Evolutionary conservation across 2,797 vertebrate genomes (phyloP), one percentile per base, ranked within the genome.

Genomic region (Varecia variegata): DNA sequence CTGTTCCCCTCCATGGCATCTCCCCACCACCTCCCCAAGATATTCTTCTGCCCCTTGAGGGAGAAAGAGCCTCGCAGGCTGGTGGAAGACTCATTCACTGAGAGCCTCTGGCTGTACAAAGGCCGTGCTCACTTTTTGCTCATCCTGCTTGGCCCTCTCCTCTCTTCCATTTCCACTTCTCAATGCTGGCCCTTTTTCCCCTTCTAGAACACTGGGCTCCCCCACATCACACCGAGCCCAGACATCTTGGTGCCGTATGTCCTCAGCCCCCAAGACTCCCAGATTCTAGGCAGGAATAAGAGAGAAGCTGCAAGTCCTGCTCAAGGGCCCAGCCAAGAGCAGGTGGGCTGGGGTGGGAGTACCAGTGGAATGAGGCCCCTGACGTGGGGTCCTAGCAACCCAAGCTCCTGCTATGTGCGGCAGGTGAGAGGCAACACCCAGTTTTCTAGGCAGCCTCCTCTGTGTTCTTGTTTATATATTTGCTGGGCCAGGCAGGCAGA

Each of bases 321-420:
- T 68, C 25, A 2, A 68, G 60, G 18, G 27, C 27, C 45, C 38
- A 84, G 50, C 32, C 21, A 32, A n/a, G 27, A 80, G 50, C 30
- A 23, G 4, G 20, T 7, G 27, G 74, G 1, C 12, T 12, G 3
- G n/a, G 17, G 9, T 50, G 40, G 5, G n/a, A 7, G 9, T 50
- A 50, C 25, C 1, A 3, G 52, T 9, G 17, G 6, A 68, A 7
- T 20, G 30, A 93, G 87, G 71, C 11, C 20, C 11, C 20, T n/a
- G 14, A 21, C 1, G 0, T 12, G 18, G 38, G 43, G 4, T 9
- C 56, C 0, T 0, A 32, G 43, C 25, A 32, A 21, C 38, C 2
- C 90, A 71, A n/a, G 38, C 3, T 35, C 7, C 7, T 80, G 15
- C 15, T 15, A 7, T 21, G 35, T 17, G 25, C 0, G 1, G 38